A percentile compares a stretch with the other conserved stretches of the same genome.
These are phyloP conservation scores for Scomberomorus guttatus DNA, from an alignment of 2,797 vertebrate species.

Conservation along the genomic window DNA sequence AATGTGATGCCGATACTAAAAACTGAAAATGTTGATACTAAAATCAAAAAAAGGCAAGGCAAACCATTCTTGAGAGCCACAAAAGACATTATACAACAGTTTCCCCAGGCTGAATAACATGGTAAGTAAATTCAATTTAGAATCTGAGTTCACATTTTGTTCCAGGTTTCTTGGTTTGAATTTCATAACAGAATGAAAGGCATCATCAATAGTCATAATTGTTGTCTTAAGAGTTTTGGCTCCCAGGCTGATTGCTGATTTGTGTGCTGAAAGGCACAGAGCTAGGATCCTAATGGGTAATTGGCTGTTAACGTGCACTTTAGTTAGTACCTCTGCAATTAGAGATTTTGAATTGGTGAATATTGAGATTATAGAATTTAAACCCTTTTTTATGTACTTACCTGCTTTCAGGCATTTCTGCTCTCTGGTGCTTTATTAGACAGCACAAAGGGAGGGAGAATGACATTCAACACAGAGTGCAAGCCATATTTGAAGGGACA, in stretches of 20 bases:
- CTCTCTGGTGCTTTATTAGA: neutral
- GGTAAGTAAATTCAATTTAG: too few relatives aligned
- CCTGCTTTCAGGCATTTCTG: neutral
- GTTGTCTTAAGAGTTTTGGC: neutral
- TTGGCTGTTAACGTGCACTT: neutral
- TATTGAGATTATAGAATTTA: neutral
- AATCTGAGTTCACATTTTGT: too few relatives aligned
- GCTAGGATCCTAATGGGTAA: neutral
- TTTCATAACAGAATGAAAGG: neutral
- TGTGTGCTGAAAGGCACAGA: neutral
- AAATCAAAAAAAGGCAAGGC: too few relatives aligned
- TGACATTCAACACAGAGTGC: conserved; percentile 15
- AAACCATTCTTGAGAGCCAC: too few relatives aligned
- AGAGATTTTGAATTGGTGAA: neutral
- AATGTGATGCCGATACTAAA: neutral
- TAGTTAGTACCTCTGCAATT: neutral
- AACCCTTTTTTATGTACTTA: neutral
- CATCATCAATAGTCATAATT: too few relatives aligned
- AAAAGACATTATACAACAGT: too few relatives aligned
- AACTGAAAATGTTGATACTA: too few relatives aligned
- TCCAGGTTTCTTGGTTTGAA: too few relatives aligned
- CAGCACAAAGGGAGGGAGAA: neutral
- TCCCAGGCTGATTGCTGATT: neutral
- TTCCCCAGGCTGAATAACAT: too few relatives aligned
- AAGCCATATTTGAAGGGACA: conserved; percentile 32